phyloP scores from a whole-genome alignment of 2,113 vertebrate species.

The Nettapus auritus region DNA sequence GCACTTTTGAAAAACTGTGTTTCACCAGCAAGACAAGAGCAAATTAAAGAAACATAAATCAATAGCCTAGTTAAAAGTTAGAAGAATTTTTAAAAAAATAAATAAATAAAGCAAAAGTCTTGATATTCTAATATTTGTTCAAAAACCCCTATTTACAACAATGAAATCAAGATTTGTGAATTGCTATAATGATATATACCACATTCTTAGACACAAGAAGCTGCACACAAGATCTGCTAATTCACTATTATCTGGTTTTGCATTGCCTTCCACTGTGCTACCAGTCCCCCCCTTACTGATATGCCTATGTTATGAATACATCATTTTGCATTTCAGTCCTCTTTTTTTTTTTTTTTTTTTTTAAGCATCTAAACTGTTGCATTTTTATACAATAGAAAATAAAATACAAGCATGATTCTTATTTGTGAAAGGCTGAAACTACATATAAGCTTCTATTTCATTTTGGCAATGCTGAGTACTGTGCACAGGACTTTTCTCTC shows the following conservation, averaged over 20 bases:
- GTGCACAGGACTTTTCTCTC: not conserved
- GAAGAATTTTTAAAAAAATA: fast-evolving
- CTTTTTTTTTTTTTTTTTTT: not conserved
- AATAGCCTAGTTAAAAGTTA: not conserved
- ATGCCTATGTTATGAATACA: not conserved
- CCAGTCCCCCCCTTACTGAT: not conserved
- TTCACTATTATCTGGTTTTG: not conserved
- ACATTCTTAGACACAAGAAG: not conserved
- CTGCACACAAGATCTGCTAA: not conserved
- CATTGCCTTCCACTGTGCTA: not conserved
- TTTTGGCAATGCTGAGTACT: not conserved
- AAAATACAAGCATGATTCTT: not conserved
- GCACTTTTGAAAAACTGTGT: not conserved
- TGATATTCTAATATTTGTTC: not conserved
- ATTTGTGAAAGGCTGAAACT: not conserved
- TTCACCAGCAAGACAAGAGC: not conserved
- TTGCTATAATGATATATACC: not conserved
- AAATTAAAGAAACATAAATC: not conserved
- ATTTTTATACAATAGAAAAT: not conserved
- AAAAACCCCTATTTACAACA: not conserved
- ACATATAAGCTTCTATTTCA: not conserved
- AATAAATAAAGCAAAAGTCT: not conserved
- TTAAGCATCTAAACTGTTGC: not conserved
- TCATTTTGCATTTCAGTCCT: not conserved
- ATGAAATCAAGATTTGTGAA: not conserved